A percentile compares a stretch with the other conserved stretches of the same genome.
Evolutionary conservation across 2,113 vertebrate genomes (phyloP).

Genomic region (Scomber scombrus): DNA sequence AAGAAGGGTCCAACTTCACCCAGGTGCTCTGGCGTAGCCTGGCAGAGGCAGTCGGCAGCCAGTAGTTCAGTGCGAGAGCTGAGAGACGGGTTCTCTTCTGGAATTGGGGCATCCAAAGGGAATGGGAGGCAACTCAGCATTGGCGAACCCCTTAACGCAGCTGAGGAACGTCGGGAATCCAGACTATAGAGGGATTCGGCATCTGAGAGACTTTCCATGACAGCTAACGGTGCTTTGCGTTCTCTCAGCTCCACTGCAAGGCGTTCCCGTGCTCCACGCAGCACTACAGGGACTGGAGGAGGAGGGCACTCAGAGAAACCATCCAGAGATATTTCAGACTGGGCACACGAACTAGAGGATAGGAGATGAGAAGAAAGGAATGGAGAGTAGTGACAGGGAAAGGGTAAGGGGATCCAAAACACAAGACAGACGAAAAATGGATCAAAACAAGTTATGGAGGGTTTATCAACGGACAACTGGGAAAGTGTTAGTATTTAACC

Average conservation of each 20-base stretch:
- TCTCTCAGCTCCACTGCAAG: constrained; percentile 93
- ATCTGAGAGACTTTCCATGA: constrained; percentile 98
- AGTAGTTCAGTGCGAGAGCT: constrained; percentile 97
- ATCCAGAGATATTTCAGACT: constrained; percentile 96
- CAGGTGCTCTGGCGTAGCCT: constrained; percentile 86
- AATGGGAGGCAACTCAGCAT: constrained; percentile 95
- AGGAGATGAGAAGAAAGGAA: constrained; percentile 37
- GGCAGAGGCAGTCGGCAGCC: constrained; percentile 92
- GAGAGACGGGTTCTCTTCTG: constrained; percentile 97
- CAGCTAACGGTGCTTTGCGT: constrained; percentile 93
- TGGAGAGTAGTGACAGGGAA: constrained; percentile 61
- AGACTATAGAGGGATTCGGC: constrained; percentile 97
- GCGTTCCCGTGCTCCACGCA: constrained; percentile 93
- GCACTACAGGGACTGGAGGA: constrained; percentile 93
- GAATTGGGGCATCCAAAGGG: constrained; percentile 94
- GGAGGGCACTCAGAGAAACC: constrained; percentile 95
- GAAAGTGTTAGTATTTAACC: constrained; percentile 41
- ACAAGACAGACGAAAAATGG: constrained; percentile 51
- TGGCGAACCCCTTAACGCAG: constrained; percentile 94
- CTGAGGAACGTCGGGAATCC: constrained; percentile 96
- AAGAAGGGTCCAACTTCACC: constrained; percentile 84
- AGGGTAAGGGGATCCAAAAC: constrained; percentile 45
- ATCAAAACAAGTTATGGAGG: constrained; percentile 12
- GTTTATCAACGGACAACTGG: constrained; percentile 34
- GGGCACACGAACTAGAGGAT: constrained; percentile 91